Evolutionary conservation across 2,888 invertebrate genomes (phyloP), one percentile per base, ranked within the genome.

Genomic region (Pelosia muscerda): DNA sequence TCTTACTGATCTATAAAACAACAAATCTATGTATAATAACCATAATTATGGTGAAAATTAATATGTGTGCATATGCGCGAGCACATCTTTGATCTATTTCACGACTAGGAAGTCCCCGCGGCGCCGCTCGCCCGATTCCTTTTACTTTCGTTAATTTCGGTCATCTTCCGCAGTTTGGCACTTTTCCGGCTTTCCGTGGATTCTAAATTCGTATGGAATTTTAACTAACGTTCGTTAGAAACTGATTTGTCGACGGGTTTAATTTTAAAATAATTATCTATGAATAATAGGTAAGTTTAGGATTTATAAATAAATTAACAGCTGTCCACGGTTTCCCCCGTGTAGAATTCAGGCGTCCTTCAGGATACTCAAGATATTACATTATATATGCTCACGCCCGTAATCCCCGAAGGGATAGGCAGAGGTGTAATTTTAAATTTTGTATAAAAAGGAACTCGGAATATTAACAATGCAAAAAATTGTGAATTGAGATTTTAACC

Each of bases 81-180:
- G 73, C 75, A 55, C 59, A 72, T 71, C 87, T 92, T 92, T 93
- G 92, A 92, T 92, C 90, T 91, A 89, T 90, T 89, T 87, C 84
- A 84, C 77, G 83, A 88, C 81, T 76, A 89, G 90, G 91, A 90
- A 91, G 88, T 82, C 82, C 66, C 66, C 68, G 76, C 75, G 78
- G 75, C 75, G 71, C 71, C 68, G 26, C 65, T 75, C 78, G 71
- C 67, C 69, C 76, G 70, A 72, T 61, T 66, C 74, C 62, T 68
- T 66, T 73, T 60, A 68, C 60, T 76, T 78, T 77, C 68, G 76
- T 81, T 79, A 76, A 69, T 71, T 76, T 77, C 72, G 70, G 73
- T 66, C 70, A 75, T 63, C 74, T 69, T 73, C 70, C 72, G 68
- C 56, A 58, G 61, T 69, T 64, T n/a, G 66, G 59, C 69, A 68